These are phyloP conservation scores for Aphelinus certus DNA, from an alignment of 1,140 invertebrate genomes.

Conservation along the genomic window DNA sequence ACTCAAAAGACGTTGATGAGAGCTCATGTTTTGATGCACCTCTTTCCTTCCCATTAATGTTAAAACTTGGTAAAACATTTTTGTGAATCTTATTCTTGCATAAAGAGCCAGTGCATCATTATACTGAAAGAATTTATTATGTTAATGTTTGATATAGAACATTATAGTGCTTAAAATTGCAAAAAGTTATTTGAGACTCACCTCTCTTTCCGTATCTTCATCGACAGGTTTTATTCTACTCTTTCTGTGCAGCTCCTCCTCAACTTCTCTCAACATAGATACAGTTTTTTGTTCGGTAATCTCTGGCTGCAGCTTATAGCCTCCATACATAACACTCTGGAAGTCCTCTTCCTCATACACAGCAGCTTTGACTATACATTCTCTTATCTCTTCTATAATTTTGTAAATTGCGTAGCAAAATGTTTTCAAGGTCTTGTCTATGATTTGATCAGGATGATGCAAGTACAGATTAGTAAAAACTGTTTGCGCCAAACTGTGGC, in stretches of 20 bases:
- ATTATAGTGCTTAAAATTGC: too few relatives aligned
- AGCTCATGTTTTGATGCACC: slow-evolving; percentile 66
- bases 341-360: slow-evolving; percentile 97
- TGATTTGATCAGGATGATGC: slow-evolving; percentile 87
- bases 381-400: slow-evolving; percentile 89
- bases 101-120: slow-evolving; percentile 76
- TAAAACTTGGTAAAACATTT: slow-evolving; percentile 85
- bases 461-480: slow-evolving; percentile 97
- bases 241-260: slow-evolving; percentile 87
- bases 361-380: slow-evolving; percentile 87
- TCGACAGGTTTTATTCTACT: slow-evolving; percentile 70
- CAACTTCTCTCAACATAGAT: slow-evolving; percentile 87
- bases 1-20: slow-evolving; percentile 74
- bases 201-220: slow-evolving; percentile 60
- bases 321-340: slow-evolving; percentile 92
- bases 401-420: slow-evolving; percentile 92
- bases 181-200: slow-evolving; percentile 39
- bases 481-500: slow-evolving; percentile 95
- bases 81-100: slow-evolving; percentile 84
- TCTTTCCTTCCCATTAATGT: slow-evolving; percentile 73
- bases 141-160: neutral
- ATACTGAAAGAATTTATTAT: slow-evolving; percentile 57
- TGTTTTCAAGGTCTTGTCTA: slow-evolving; percentile 84
- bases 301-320: slow-evolving; percentile 85
- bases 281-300: slow-evolving; percentile 84